Percentiles rank a stretch among this genome's conserved stretches.
Evolutionary conservation across 1,140 invertebrate genomes (phyloP).

Genomic region (Parasteatoda tepidariorum): DNA sequence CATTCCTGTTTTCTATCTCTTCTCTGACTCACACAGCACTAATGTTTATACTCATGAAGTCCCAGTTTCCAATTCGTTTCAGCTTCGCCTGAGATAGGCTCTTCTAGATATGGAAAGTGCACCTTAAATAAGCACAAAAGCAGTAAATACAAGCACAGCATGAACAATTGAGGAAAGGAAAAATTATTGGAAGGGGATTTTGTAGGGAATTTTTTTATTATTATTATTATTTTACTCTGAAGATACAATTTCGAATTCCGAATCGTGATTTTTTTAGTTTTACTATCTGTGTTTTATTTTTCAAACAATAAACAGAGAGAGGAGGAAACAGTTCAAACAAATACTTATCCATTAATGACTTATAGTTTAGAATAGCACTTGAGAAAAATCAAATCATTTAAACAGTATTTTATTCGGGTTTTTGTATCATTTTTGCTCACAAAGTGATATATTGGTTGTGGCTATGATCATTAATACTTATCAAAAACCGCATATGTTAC

Average conservation of each 20-base stretch:
- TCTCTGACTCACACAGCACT: slow-evolving; percentile 45
- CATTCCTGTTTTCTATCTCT: not conserved
- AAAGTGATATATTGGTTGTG: no score
- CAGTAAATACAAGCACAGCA: not conserved
- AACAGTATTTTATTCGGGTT: no score
- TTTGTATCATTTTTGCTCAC: no score
- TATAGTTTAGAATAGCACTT: no score
- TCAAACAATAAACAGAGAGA: not conserved
- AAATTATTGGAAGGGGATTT: not conserved
- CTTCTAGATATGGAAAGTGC: slow-evolving; percentile 58
- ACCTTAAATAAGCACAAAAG: slow-evolving; percentile 52
- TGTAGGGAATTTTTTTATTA: slow-evolving; percentile 38
- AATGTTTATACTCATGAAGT: slow-evolving; percentile 59
- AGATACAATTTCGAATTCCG: slow-evolving; percentile 48
- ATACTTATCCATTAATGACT: no score
- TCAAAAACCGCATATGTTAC: no score
- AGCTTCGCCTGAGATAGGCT: slow-evolving; percentile 38
- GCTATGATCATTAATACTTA: no score
- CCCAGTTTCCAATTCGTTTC: slow-evolving; percentile 57
- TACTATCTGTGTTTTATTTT: not conserved
- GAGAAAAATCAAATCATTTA: no score
- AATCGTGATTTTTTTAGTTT: slow-evolving; percentile 20
- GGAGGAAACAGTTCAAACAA: no score
- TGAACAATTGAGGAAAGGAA: not conserved
- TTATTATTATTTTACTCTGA: slow-evolving; percentile 3